These are phyloP conservation scores for Dolomedes plantarius DNA, from an alignment of 2,888 invertebrate genomes.

Conservation along the genomic window DNA sequence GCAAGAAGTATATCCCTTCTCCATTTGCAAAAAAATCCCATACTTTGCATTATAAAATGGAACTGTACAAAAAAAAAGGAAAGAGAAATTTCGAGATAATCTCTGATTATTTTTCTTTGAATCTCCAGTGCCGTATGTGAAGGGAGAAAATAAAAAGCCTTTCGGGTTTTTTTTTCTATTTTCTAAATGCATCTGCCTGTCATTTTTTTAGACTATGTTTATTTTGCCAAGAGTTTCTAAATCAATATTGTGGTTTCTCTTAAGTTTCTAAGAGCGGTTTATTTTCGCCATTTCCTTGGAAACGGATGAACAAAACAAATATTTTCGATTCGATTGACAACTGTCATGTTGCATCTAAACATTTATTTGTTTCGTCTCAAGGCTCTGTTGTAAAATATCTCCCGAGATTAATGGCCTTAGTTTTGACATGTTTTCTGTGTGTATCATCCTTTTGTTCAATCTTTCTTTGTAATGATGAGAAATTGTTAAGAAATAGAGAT, in stretches of 20 bases:
- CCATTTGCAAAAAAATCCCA: no score
- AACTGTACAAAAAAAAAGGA: no score
- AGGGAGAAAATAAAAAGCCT: no score
- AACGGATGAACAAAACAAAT: background rate
- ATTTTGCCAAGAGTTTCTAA: background rate
- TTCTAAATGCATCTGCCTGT: background rate
- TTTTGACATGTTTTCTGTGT: background rate
- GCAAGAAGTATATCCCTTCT: no score
- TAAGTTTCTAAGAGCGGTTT: background rate
- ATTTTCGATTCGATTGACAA: slow-evolving; percentile 8
- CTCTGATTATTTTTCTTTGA: no score
- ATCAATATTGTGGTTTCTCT: background rate
- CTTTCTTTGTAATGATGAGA: background rate
- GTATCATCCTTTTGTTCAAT: background rate
- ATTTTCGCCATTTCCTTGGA: background rate
- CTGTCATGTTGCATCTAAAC: background rate
- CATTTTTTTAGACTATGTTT: background rate
- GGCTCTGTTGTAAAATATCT: background rate
- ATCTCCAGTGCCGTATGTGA: no score
- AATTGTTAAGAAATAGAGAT: background rate
- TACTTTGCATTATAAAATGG: no score
- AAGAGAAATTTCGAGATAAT: no score
- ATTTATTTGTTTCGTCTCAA: background rate
- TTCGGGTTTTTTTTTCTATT: no score
- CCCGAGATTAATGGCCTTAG: background rate